Evolutionary conservation across 2,888 invertebrate species (phyloP), one percentile per base, ranked within the genome.

Genomic region (Coelopa pilipes): DNA sequence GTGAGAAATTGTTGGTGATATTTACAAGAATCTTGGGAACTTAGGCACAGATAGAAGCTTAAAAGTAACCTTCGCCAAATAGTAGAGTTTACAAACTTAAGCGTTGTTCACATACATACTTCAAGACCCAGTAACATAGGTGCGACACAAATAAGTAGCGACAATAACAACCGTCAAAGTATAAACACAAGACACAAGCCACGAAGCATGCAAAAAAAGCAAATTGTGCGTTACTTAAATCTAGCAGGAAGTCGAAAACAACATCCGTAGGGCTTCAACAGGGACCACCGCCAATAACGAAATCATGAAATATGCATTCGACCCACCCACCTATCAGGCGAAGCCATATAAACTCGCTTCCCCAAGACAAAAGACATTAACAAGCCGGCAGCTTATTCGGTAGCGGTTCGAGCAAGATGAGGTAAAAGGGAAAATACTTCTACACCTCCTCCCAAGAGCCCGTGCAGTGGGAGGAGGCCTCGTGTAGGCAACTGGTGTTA

Each of bases 1-100:
- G 79, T 80, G 83, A 82, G 79, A 80, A 82, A 83, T 83, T 83
- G 84, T 83, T 84, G 83, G 83, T 84, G 83, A 83, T 83, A 84
- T 84, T 81, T 83, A 84, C 79, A 84, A 70, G 66, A 60, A 75
- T 69, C 71, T 63, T 59, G 34, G 68, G 34, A 55, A 50, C 17
- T 34, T 60, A 67, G n/a, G 50, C 19, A 63, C n/a, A 55, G 15
- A 73, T 13, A 49, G 15, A 63, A 19, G 12, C 45, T 55, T 46
- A 57, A 59, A 49, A 60, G n/a, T 34, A 57, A 66, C 49, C 59
- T 53, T 19, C 49, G 21, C 70, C 74, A 70, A 7, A 70, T 5
- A 15, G 59, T 57, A 62, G 21, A 34, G n/a, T 24, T 15, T 5
- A 62, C n/a, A 62, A 34, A 24, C 62, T 34, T 15, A 15, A 2